phyloP scores from a whole-genome alignment of 2,797 vertebrate species.

The Emydoidea blandingii region DNA sequence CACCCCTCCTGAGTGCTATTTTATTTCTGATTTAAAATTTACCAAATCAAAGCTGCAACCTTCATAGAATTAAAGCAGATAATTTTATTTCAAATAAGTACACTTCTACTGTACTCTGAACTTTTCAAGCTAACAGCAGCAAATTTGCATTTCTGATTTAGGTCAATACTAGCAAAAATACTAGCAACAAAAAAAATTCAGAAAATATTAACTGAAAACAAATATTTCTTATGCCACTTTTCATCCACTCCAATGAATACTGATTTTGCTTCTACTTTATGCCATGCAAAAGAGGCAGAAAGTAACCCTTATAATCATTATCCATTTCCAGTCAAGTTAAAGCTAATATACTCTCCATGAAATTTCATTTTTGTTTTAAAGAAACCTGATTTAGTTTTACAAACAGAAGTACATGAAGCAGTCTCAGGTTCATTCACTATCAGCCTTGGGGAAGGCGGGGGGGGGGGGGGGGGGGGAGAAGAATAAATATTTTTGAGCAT shows the following conservation, averaged over 20 bases:
- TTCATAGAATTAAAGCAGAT: slow-evolving; percentile 4
- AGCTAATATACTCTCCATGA: not conserved
- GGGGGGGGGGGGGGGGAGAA: not conserved
- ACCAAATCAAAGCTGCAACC: not conserved
- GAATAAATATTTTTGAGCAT: slow-evolving; percentile 26
- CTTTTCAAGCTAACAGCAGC: not conserved
- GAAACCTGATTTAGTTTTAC: slow-evolving; percentile 82
- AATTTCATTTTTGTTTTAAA: slow-evolving; percentile 76
- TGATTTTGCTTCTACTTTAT: slow-evolving; percentile 16
- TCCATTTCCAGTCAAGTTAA: slow-evolving; percentile 8
- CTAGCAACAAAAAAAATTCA: slow-evolving; percentile 43
- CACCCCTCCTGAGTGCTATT: slow-evolving; percentile 3
- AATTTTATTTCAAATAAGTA: not conserved
- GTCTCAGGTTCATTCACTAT: slow-evolving; percentile 75
- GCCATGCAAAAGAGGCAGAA: not conserved
- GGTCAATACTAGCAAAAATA: slow-evolving; percentile 21
- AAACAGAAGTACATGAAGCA: slow-evolving; percentile 82
- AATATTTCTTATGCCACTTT: not conserved
- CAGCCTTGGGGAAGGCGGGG: slow-evolving; percentile 55
- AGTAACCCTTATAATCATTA: not conserved
- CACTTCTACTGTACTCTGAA: not conserved
- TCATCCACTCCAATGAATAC: slow-evolving; percentile 37
- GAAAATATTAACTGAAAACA: not conserved
- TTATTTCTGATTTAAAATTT: not conserved
- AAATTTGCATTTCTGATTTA: not conserved